Evolutionary conservation across 2,113 vertebrate species (phyloP).

Genomic region (Heptranchias perlo): DNA sequence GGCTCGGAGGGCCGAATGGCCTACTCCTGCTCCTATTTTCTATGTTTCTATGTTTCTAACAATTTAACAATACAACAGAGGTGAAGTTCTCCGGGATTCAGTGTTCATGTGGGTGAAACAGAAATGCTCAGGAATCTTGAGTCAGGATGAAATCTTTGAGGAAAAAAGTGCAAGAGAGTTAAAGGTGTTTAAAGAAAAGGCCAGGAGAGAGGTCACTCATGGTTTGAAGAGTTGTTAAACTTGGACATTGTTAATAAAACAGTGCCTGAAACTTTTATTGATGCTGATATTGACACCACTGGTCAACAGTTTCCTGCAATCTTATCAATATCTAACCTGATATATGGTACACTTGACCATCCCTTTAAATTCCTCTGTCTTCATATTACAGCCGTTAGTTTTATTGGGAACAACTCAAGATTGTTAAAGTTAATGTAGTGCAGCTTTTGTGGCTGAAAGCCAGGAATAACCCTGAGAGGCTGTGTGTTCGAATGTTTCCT

Average conservation of each 20-base stretch:
- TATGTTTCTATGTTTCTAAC: too few relatives aligned
- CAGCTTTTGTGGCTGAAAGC: neutral
- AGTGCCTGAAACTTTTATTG: neutral
- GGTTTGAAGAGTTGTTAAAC: neutral
- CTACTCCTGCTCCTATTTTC: too few relatives aligned
- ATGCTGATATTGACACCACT: neutral
- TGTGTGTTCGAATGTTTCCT: neutral
- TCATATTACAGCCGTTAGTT: neutral
- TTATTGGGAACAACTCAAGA: neutral
- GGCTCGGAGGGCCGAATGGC: too few relatives aligned
- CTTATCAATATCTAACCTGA: neutral
- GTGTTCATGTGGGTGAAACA: neutral
- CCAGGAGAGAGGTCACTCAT: neutral
- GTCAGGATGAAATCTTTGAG: neutral
- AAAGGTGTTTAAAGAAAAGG: neutral
- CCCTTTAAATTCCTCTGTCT: conserved; percentile 19
- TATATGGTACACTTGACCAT: neutral
- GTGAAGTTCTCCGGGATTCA: neutral
- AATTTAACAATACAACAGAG: neutral
- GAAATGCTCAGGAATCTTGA: neutral
- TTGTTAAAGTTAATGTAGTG: conserved; percentile 21
- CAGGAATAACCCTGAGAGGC: neutral
- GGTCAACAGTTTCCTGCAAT: neutral
- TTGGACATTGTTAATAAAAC: neutral
- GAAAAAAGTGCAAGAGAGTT: neutral